Percentiles rank a stretch among this genome's conserved stretches.
Conservation (phyloP, 2,888 invertebrate genomes). For the Anthophora plumipes region DNA sequence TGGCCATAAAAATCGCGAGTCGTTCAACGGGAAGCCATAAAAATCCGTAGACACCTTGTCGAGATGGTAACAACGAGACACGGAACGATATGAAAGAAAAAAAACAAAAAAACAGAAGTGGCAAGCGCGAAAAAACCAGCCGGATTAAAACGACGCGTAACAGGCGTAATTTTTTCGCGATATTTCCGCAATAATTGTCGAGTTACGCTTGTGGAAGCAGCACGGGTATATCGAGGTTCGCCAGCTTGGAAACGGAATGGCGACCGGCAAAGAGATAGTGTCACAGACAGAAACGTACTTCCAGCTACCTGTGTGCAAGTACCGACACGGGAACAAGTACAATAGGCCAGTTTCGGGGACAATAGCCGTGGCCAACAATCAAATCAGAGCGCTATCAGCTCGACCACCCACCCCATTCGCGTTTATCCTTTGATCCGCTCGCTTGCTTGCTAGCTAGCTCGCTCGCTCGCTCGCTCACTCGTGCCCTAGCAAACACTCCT, state of each 20-base stretch:
- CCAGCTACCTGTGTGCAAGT: conserved; percentile 70
- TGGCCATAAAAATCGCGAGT: conserved; percentile 27
- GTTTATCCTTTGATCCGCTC: conserved; percentile 78
- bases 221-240: conserved; percentile 46
- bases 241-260: conserved; percentile 51
- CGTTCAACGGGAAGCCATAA: conserved; percentile 36
- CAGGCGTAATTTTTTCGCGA: conserved; percentile 63
- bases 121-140: not conserved
- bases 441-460: conserved; percentile 48
- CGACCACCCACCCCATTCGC: conserved; percentile 70
- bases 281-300: conserved; percentile 74
- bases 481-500: conserved; percentile 83
- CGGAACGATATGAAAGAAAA: not conserved
- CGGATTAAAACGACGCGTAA: not conserved
- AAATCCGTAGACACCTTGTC: conserved; percentile 12
- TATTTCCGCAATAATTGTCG: conserved; percentile 72
- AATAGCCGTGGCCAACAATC: conserved; percentile 84
- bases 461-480: conserved; percentile 76
- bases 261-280: conserved; percentile 75
- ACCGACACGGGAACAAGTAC: conserved; percentile 70
- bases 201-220: conserved; percentile 21
- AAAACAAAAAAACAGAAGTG: no score
- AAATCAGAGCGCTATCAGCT: conserved; percentile 83
- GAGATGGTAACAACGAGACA: not conserved
- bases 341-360: conserved; percentile 80